These are phyloP conservation scores for Saguinus imperator DNA, from an alignment of 2,113 vertebrate species.

Conservation along the genomic window DNA sequence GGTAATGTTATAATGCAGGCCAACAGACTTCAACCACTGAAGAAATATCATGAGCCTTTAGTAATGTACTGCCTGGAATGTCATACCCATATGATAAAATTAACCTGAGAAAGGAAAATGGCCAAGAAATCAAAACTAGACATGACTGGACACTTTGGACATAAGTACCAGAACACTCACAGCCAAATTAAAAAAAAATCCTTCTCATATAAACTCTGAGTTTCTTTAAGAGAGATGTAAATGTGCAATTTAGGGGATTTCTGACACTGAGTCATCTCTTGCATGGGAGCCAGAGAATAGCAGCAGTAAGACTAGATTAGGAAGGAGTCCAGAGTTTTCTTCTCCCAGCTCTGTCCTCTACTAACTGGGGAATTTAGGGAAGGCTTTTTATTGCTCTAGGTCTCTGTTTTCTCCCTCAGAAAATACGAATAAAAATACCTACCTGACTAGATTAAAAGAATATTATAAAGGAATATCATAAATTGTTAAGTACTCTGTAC, in stretches of 20 bases:
- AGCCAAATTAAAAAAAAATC: background rate
- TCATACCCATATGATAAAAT: background rate
- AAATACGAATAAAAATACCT: slow-evolving; percentile 5
- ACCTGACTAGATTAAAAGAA: background rate
- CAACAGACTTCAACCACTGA: background rate
- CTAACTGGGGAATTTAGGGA: background rate
- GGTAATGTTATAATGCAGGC: background rate
- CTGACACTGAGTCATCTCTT: background rate
- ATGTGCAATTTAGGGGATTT: background rate
- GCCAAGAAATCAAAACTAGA: background rate
- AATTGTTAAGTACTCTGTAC: background rate
- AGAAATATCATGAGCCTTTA: background rate
- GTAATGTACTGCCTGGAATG: fast-evolving
- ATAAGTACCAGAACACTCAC: background rate
- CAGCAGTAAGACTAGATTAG: background rate
- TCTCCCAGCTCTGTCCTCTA: background rate
- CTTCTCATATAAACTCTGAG: background rate
- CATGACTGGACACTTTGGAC: fast-evolving
- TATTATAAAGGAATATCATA: background rate
- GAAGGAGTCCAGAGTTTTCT: background rate
- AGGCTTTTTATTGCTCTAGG: background rate
- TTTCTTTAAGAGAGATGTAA: background rate
- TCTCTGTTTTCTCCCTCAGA: background rate
- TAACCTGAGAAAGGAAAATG: background rate
- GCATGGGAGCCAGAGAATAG: background rate